phyloP scores from a whole-genome alignment of 2,113 vertebrate genomes.

The Charadrius vociferus region DNA sequence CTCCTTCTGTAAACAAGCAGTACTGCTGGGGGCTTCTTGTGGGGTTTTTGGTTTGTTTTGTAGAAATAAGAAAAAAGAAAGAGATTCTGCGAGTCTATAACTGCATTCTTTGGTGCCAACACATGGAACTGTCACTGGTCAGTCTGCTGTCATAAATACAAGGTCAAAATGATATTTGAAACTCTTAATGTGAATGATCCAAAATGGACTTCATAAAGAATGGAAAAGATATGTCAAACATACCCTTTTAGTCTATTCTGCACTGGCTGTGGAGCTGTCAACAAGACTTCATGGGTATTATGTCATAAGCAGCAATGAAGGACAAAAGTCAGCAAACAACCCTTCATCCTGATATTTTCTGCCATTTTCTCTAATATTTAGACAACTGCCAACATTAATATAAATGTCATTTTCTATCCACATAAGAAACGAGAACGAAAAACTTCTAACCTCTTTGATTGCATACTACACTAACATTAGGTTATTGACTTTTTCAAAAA shows the following conservation, averaged over 20 bases:
- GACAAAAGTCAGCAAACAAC: background rate
- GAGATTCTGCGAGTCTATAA: background rate
- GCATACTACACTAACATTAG: background rate
- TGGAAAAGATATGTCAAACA: background rate
- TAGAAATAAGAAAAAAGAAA: background rate
- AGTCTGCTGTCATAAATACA: background rate
- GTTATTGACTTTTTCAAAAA: background rate
- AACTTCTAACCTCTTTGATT: background rate
- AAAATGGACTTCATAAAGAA: background rate
- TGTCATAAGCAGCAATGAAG: background rate
- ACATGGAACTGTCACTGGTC: background rate
- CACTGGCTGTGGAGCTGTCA: background rate
- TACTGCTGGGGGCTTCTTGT: background rate
- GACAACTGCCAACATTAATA: background rate
- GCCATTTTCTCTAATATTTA: background rate
- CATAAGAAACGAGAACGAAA: background rate
- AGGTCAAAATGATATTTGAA: background rate
- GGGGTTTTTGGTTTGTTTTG: fast-evolving
- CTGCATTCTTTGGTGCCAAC: background rate
- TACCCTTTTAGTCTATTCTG: background rate
- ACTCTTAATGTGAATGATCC: background rate
- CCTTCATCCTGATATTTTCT: background rate
- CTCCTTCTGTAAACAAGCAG: background rate
- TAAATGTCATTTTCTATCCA: background rate
- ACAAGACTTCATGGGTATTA: background rate